Percentiles rank a stretch among this genome's conserved stretches.
phyloP scores from a whole-genome alignment of 2,797 vertebrate genomes.

The Tarsius wallacei region DNA sequence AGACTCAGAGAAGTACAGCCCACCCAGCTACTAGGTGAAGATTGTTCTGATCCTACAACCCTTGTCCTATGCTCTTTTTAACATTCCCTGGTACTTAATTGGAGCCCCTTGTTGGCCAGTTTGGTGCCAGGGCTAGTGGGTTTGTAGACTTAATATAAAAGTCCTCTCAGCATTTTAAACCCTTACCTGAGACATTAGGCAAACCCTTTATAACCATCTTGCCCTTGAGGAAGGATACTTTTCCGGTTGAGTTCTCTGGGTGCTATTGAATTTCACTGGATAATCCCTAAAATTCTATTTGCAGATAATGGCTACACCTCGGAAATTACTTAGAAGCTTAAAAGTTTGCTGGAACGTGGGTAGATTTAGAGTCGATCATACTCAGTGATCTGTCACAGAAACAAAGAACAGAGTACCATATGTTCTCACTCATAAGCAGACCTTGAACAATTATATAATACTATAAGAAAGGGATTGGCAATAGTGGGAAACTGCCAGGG shows the following conservation, averaged over 20 bases:
- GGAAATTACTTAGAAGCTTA: not conserved
- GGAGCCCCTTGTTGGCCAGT: not conserved
- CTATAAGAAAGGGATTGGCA: too few relatives aligned
- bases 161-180: not conserved
- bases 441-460: too few relatives aligned
- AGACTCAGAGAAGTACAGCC: not conserved
- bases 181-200: not conserved
- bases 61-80: not conserved
- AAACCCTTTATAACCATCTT: not conserved
- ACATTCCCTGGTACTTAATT: not conserved
- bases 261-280: not conserved
- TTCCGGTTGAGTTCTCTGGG: not conserved
- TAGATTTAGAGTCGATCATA: too few relatives aligned
- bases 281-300: slow-evolving; percentile 16
- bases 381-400: too few relatives aligned
- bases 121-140: not conserved
- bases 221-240: not conserved
- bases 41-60: not conserved
- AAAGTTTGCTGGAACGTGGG: not conserved
- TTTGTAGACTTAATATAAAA: not conserved
- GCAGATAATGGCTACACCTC: not conserved
- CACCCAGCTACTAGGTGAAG: not conserved
- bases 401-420: too few relatives aligned
- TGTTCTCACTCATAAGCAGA: too few relatives aligned
- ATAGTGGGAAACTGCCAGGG: too few relatives aligned